Conservation (phyloP, 2,797 vertebrate genomes). For the Chelmon rostratus region DNA sequence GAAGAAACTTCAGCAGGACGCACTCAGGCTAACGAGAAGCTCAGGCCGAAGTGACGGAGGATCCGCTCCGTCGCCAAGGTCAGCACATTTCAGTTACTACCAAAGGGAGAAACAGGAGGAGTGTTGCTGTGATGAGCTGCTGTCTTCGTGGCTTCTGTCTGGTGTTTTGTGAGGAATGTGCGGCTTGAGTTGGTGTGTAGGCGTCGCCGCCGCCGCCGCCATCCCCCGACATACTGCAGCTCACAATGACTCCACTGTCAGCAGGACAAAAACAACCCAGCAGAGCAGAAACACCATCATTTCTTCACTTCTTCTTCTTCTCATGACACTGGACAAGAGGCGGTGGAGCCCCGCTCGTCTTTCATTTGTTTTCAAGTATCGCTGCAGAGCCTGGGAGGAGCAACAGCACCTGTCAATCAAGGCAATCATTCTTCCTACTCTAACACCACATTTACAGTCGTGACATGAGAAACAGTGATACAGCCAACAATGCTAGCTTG, state of each 20-base stretch:
- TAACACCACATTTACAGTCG: too few relatives aligned
- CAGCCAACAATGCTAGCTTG: too few relatives aligned
- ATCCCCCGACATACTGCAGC: constrained; percentile 20
- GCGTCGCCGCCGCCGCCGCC: constrained; percentile 7
- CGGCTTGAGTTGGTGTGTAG: constrained; percentile 36
- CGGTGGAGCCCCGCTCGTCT: too few relatives aligned
- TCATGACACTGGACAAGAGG: neutral
- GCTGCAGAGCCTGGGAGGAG: neutral
- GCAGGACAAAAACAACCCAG: constrained; percentile 18
- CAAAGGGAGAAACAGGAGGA: neutral
- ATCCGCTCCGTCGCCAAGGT: neutral
- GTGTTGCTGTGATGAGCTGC: neutral
- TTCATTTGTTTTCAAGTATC: too few relatives aligned
- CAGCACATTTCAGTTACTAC: constrained; percentile 3
- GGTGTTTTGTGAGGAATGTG: constrained; percentile 49
- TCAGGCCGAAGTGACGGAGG: neutral
- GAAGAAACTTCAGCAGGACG: neutral
- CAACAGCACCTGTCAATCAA: neutral
- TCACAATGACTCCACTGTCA: constrained; percentile 62
- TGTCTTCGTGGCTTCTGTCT: constrained; percentile 45
- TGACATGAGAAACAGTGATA: too few relatives aligned
- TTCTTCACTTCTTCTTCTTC: neutral
- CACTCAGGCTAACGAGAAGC: neutral
- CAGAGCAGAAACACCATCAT: constrained; percentile 5
- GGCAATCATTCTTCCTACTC: too few relatives aligned